phyloP scores from a whole-genome alignment of 2,113 vertebrate species.

The Ageneiosus marmoratus region DNA sequence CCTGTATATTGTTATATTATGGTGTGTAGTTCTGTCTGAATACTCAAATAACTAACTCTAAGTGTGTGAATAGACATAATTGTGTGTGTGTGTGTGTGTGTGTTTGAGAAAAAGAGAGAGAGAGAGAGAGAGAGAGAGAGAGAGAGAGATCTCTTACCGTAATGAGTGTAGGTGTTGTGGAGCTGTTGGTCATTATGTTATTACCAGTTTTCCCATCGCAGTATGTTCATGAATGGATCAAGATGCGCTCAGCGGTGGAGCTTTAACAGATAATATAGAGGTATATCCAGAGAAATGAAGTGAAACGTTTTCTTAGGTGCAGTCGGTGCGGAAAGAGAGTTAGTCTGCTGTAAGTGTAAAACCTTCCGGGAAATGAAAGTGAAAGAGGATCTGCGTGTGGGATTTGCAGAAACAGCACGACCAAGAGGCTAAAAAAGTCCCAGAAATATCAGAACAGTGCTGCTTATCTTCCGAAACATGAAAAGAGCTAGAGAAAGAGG shows the following conservation, averaged over 20 bases:
- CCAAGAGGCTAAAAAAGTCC: neutral
- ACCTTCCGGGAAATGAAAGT: constrained; percentile 85
- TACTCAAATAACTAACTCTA: neutral
- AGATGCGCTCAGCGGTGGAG: neutral
- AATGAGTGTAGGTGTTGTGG: constrained; percentile 14
- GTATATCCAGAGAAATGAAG: neutral
- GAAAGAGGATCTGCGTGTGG: constrained; percentile 73
- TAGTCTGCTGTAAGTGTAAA: constrained; percentile 21
- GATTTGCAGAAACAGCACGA: constrained; percentile 7
- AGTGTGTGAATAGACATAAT: neutral
- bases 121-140: neutral
- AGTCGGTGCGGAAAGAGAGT: neutral
- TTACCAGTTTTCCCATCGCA: neutral
- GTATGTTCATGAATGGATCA: neutral
- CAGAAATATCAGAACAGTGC: neutral
- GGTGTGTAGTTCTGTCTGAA: neutral
- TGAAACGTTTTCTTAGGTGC: neutral
- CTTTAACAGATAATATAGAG: neutral
- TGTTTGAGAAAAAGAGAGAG: neutral
- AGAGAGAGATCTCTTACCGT: neutral
- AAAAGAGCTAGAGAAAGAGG: neutral
- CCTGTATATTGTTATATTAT: neutral
- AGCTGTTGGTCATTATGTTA: constrained; percentile 28
- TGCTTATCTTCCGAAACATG: too few species aligned
- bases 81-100: neutral